Evolutionary conservation across 2,113 vertebrate species (phyloP), one percentile per base, ranked within the genome.

Genomic region (Eclectus roratus): DNA sequence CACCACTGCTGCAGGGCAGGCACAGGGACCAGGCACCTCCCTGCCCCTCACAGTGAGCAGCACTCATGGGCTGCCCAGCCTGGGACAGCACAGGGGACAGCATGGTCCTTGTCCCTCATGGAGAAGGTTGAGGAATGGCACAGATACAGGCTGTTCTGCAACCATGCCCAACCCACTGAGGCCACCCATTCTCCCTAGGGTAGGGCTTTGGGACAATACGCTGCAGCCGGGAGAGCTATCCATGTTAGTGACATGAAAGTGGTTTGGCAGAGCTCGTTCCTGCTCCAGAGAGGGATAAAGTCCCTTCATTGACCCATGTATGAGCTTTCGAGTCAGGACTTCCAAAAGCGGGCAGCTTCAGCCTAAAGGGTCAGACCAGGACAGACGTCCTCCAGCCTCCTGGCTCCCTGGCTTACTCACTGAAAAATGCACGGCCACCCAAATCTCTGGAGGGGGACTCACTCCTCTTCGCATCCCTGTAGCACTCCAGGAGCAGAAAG

Each of bases 91-190:
- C 15, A 33, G 27, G 9, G 28, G 13, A 60, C 71, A 94, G 43
- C 0, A 0, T 11, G 4, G 14, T 50, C 49, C 17, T 78, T 47
- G 60, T 65, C 35, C 28, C 28, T 72, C 39, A 7, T 2, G 3
- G 6, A 80, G 68, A 80, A 69, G 17, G 35, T 5, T 69, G 52
- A 69, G 58, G 20, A 88, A 74, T 17, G 28, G 52, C 2, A 1
- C 31, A 39, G 52, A 20, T 61, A 37, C 4, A 20, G 17, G 9
- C 29, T 87, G 70, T 28, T 25, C 21, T 33, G 25, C 3, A 15
- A 3, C 25, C 0, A 0, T 52, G n/a, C 9, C 49, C 2, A 7
- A 14, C 39, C 37, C 6, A 1, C 35, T 35, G 5, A 7, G 3
- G 70, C 11, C 23, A 23, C 24, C 46, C 4, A 1, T 21, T 69